Conservation (phyloP, 2,797 vertebrate species). For the Cossypha heuglini region DNA sequence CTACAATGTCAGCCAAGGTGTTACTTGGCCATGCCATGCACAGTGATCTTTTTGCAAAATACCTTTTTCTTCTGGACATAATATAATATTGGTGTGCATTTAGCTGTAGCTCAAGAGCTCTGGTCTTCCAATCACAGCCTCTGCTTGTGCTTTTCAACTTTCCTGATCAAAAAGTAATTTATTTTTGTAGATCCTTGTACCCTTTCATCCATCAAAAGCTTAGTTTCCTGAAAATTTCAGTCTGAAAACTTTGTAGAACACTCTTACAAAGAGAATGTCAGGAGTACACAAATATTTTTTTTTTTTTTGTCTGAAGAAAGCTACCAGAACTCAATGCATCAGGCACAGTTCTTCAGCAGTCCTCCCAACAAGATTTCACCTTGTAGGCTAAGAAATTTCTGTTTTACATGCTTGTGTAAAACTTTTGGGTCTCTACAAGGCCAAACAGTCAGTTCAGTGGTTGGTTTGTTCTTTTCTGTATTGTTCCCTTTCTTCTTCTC, state of each 20-base stretch:
- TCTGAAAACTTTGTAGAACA: not conserved
- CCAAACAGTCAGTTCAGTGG: not conserved
- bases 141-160: not conserved
- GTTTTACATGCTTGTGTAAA: not conserved
- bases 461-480: not conserved
- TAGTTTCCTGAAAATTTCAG: not conserved
- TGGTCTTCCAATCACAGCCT: not conserved
- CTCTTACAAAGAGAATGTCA: not conserved
- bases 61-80: not conserved
- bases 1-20: not conserved
- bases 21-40: not conserved
- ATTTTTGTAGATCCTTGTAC: not conserved
- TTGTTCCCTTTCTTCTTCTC: not conserved
- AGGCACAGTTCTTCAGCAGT: not conserved
- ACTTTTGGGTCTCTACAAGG: not conserved
- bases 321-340: not conserved
- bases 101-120: not conserved
- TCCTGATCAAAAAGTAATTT: not conserved
- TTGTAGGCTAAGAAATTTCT: not conserved
- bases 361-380: not conserved
- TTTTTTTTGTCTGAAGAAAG: not conserved
- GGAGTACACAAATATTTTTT: not conserved
- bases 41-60: not conserved
- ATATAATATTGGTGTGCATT: not conserved
- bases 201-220: not conserved